A percentile compares a stretch with the other conserved stretches of the same genome.
Conservation (phyloP, 2,888 invertebrate genomes). For the Thereva nobilitata region DNA sequence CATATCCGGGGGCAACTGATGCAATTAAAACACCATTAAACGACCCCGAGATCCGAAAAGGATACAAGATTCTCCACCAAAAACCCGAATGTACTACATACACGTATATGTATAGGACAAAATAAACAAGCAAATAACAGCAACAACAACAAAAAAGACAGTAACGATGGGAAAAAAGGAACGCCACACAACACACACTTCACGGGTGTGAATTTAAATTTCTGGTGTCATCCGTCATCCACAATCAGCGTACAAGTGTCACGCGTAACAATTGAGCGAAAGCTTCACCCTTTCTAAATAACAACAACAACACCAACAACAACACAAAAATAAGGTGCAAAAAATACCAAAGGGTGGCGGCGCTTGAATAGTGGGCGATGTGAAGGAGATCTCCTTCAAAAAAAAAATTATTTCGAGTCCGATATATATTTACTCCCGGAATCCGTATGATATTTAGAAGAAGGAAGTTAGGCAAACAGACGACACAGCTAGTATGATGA, state of each 20-base stretch:
- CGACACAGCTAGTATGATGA: too few species aligned
- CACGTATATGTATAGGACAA: background rate
- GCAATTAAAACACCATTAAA: conserved; percentile 31
- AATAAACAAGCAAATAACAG: conserved; percentile 14
- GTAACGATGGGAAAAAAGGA: too few species aligned
- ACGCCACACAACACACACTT: background rate
- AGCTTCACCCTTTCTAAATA: conserved; percentile 10
- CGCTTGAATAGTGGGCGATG: too few species aligned
- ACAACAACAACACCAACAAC: too few species aligned
- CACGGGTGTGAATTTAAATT: conserved; percentile 31
- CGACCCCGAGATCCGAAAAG: conserved; percentile 17
- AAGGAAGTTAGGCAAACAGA: too few species aligned
- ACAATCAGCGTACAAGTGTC: conserved; percentile 34
- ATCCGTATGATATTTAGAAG: too few species aligned
- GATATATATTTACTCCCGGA: too few species aligned
- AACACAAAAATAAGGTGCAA: too few species aligned
- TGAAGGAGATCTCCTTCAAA: too few species aligned
- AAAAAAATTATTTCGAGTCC: too few species aligned
- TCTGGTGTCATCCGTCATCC: conserved; percentile 29
- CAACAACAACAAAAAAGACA: too few species aligned
- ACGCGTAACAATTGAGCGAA: conserved; percentile 23
- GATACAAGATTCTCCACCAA: conserved; percentile 8
- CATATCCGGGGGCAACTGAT: conserved; percentile 24
- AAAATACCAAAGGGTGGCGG: too few species aligned
- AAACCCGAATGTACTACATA: background rate